Evolutionary conservation across 2,797 vertebrate species (phyloP).

Genomic region (Monodelphis domestica): DNA sequence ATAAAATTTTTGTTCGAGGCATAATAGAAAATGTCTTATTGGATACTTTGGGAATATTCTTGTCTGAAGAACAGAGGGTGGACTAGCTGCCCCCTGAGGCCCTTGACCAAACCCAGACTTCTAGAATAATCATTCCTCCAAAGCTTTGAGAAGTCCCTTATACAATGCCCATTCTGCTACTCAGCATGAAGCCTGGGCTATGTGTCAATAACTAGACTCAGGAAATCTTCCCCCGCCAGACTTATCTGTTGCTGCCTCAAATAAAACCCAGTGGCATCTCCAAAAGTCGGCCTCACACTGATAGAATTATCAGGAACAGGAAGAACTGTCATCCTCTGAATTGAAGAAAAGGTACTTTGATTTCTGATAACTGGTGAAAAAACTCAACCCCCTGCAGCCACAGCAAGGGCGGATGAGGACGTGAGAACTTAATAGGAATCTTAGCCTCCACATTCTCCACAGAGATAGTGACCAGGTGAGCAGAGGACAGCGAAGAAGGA

Average conservation of each 20-base stretch:
- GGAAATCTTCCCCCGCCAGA: not conserved
- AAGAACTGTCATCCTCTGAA: not conserved
- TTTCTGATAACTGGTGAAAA: not conserved
- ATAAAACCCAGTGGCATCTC: not conserved
- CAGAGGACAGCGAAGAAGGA: not conserved
- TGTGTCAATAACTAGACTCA: not conserved
- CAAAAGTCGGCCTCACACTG: not conserved
- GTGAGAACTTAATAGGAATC: slow-evolving; percentile 11
- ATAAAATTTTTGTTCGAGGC: not conserved
- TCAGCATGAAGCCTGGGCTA: slow-evolving; percentile 7
- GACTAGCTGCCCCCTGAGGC: not conserved
- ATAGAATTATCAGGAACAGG: slow-evolving; percentile 1
- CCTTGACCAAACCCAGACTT: not conserved
- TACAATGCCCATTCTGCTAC: slow-evolving; percentile 1
- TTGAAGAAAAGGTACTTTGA: slow-evolving; percentile 15
- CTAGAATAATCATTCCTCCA: not conserved
- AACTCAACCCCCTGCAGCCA: not conserved
- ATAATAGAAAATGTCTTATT: slow-evolving; percentile 12
- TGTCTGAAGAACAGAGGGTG: slow-evolving; percentile 7
- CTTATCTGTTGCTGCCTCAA: not conserved
- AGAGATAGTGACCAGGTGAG: not conserved
- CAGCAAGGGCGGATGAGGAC: slow-evolving; percentile 10
- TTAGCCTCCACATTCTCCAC: not conserved
- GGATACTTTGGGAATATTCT: not conserved
- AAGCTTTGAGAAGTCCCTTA: not conserved